Evolutionary conservation across 2,888 invertebrate genomes (phyloP), one percentile per base, ranked within the genome.

Genomic region (Melangyna quadrimaculata): DNA sequence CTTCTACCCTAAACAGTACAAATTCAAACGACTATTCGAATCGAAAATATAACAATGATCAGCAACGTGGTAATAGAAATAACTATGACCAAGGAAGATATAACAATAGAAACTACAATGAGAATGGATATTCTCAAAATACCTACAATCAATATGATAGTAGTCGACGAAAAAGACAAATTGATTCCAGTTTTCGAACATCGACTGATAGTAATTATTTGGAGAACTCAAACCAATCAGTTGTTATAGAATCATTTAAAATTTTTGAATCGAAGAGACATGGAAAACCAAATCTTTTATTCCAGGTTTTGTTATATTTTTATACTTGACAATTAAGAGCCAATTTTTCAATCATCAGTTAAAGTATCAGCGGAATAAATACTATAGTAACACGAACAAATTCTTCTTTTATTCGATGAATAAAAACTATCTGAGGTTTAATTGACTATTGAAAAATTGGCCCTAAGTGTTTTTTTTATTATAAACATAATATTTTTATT

Each of bases 211-310:
- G 87, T n/a, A 89, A 88, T 77, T 88, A 78, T 27, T 78, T 87
- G 12, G 89, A 90, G 37, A 88, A 89, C 29, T 83, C 83, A 8
- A 90, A 91, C 70, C 88, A 88, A 19, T 89, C 90, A 0, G 81
- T 90, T 72, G 87, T 89, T 0, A 91, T 90, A 73, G 96, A 96
- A 88, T 92, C 94, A 0, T 97, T 97, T 90, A 93, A 94, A 78
- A 91, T 97, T 61, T 97, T 97, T 89, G 94, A 95, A 87, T 97
- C 97, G 0, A 94, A 93, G 27, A 94, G 93, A 88, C 95, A 96
- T 89, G 92, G 93, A 14, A 95, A 94, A 65, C 94, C 95, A 5
- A 97, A 97, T 93, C 93, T 97, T 61, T 91, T 98, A 24, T 94
- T 98, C 87, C 96, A 97, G 93, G 97, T 97, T 81, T 19, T 65